phyloP scores from a whole-genome alignment of 2,797 vertebrate genomes.

The Merluccius polli region DNA sequence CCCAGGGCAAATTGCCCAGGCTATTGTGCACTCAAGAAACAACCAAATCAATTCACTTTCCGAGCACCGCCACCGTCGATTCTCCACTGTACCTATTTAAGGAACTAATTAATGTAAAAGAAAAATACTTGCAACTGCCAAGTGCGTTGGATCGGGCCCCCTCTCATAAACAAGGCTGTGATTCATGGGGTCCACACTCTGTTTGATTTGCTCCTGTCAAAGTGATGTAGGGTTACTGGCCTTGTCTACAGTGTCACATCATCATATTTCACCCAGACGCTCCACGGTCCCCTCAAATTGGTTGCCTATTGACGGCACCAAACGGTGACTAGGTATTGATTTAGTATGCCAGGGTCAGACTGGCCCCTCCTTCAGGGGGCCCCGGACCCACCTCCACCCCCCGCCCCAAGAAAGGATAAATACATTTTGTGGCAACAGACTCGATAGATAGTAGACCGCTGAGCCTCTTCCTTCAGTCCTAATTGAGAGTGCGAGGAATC shows the following conservation, averaged over 20 bases:
- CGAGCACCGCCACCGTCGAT: not conserved
- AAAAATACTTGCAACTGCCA: constrained; percentile 55
- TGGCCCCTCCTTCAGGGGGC: constrained; percentile 50
- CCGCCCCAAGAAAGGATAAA: constrained; percentile 56
- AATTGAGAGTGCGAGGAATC: constrained; percentile 17
- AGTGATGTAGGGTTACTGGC: constrained; percentile 63
- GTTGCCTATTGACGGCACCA: constrained; percentile 52
- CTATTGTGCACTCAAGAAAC: constrained; percentile 39
- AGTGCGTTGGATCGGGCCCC: constrained; percentile 44
- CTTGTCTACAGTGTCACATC: constrained; percentile 44
- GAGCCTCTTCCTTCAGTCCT: constrained; percentile 32
- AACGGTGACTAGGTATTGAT: constrained; percentile 57
- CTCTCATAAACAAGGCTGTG: constrained; percentile 45
- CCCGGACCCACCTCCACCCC: not conserved
- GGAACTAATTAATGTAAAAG: constrained; percentile 68
- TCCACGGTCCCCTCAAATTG: constrained; percentile 37
- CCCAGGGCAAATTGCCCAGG: constrained; percentile 31
- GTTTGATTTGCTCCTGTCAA: constrained; percentile 60
- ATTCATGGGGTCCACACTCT: constrained; percentile 58
- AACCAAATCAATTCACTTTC: constrained; percentile 43
- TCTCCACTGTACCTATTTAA: constrained; percentile 46
- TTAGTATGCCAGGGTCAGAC: constrained; percentile 34
- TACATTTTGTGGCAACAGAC: constrained; percentile 51
- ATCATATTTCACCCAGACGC: constrained; percentile 56
- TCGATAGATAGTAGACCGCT: constrained; percentile 35